These are phyloP conservation scores for Nephrotoma appendiculata DNA, from an alignment of 2,888 invertebrate genomes.

Conservation along the genomic window DNA sequence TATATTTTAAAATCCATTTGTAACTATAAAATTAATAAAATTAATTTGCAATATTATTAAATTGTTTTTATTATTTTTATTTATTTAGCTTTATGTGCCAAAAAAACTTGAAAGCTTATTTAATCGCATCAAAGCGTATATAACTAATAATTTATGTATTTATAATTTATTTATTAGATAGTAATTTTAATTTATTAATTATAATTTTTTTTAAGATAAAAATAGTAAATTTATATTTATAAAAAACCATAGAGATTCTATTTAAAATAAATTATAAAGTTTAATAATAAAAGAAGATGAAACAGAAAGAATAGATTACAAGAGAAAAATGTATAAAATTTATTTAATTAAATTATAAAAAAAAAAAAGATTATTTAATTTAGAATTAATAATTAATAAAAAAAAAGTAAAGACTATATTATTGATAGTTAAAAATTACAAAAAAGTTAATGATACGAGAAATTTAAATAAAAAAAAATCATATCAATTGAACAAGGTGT, in stretches of 20 bases:
- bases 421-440: not conserved
- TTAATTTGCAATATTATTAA: not conserved
- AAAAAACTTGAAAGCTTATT: not conserved
- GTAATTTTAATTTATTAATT: not conserved
- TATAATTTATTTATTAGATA: not conserved
- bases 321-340: not conserved
- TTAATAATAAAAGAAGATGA: not conserved
- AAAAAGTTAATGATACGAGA: not conserved
- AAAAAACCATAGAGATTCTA: not conserved
- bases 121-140: not conserved
- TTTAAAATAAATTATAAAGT: not conserved
- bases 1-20: not conserved
- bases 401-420: not conserved
- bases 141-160: not conserved
- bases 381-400: not conserved
- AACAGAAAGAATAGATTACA: not conserved
- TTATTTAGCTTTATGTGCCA: not conserved
- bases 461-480: not conserved
- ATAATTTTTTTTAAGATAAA: not conserved
- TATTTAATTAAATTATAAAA: not conserved
- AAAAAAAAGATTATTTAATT: too few relatives aligned
- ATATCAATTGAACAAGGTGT: not conserved
- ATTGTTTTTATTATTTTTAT: not conserved
- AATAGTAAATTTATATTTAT: not conserved
- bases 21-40: not conserved